Base-by-base conservation (phyloP, 2,888 invertebrate genomes). In the Uloborus plumipes region DNA sequence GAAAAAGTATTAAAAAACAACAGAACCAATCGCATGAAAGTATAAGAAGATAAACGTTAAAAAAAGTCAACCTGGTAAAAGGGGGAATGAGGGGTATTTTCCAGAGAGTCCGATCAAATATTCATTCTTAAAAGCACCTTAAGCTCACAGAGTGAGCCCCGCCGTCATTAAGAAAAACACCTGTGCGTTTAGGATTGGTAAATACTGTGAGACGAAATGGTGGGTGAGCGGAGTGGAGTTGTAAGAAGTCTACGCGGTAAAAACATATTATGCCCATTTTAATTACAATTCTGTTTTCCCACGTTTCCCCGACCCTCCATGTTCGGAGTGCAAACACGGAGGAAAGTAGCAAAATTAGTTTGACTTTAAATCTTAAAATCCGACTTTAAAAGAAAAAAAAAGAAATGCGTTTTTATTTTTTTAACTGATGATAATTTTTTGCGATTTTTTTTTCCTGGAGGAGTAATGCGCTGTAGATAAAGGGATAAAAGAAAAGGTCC, bases 181-280 rank as follows among this genome's bases (percentile, higher is more conserved):
- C 80, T 81, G 80, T 81, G 80, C 69, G 74, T 74, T 69, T 70
- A 75, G 80, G 74, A 81, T 81, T 59, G 80, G 80, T 81, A 81
- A 81, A 81, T 81, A 81, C 80, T 69, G 39, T 55, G n/a, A 58
- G 31, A 3, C 50, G 59, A 18, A 39, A 20, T 51, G 50, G 50
- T 53, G 22, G 18, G 51, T 26, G 59, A 47, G 58, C 7, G 59
- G 77, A 67, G 73, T 67, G n/a, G 79, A 73, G 79, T 80, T 69
- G 73, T 62, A 80, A 73, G 73, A 80, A 80, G 79, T 73, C 79
- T 64, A 73, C 79, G 79, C 67, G 73, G 79, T 73, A 81, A 81
- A 81, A 81, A 81, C 80, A 81, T 81, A 81, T 81, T 81, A 81
- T 81, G 73, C 81, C 81, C 81, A 75, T 76, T 82, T 82, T 76